These are phyloP conservation scores for Nomia melanderi DNA, from an alignment of 1,140 invertebrate species.

Conservation along the genomic window DNA sequence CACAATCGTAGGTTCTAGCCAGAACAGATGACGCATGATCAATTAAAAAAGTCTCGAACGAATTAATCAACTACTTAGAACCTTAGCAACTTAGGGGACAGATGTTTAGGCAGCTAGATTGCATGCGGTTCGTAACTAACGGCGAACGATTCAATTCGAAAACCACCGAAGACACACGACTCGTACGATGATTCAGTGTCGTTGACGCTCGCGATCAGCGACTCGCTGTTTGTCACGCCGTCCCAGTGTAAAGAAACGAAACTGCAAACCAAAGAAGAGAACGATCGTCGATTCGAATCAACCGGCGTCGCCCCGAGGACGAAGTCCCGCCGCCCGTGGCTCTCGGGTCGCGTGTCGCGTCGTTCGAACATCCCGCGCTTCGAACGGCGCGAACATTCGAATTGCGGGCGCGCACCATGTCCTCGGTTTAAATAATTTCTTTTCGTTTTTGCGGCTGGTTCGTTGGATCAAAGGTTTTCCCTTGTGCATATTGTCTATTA, in stretches of 20 bases:
- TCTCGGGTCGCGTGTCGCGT: too few relatives aligned
- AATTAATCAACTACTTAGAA: not conserved
- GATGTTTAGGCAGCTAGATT: not conserved
- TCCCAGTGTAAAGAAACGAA: not conserved
- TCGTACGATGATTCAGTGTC: not conserved
- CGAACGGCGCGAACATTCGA: not conserved
- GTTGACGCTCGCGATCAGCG: not conserved
- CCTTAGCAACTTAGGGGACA: not conserved
- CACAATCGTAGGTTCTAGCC: not conserved
- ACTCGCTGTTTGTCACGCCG: slow-evolving; percentile 15
- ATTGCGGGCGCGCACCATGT: slow-evolving; percentile 26
- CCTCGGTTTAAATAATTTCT: slow-evolving; percentile 34
- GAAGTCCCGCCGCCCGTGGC: slow-evolving; percentile 36
- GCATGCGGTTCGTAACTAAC: too few relatives aligned
- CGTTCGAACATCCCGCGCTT: slow-evolving; percentile 38
- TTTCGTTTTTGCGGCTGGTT: slow-evolving; percentile 71
- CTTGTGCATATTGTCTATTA: slow-evolving; percentile 58
- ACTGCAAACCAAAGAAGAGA: not conserved
- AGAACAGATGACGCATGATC: not conserved
- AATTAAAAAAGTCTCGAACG: not conserved
- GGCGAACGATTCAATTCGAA: not conserved
- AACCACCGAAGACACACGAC: not conserved
- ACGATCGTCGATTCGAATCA: slow-evolving; percentile 53
- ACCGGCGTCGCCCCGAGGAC: slow-evolving; percentile 43
- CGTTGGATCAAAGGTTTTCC: slow-evolving; percentile 72